Base-by-base conservation (phyloP, 2,113 vertebrate genomes). In the Gallinago media region DNA sequence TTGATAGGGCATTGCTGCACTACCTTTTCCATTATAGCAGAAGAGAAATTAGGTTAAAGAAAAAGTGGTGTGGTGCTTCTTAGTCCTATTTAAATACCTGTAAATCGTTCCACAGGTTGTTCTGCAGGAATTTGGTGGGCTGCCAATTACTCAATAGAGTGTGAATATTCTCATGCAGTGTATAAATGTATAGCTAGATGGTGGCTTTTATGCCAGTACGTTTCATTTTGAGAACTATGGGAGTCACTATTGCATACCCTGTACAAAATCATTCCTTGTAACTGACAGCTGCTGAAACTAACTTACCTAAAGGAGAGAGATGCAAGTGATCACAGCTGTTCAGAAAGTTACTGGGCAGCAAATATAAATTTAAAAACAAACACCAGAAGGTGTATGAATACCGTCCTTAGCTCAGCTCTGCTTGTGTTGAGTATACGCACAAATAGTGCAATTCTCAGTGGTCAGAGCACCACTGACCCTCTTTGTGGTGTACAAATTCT, bases 1-100 rank as follows among this genome's bases (percentile, higher is more conserved):
- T 73, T 61, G 15, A 34, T 70, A 81, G 11, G 52, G 9, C 12
- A 19, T 54, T 0, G 0, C 42, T 88, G 25, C 29, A 22, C 16
- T 71, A 5, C 2, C 31, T 84, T 70, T 66, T 38, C 38, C 20
- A 67, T 71, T 72, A 34, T 4, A 63, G 50, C 38, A 67, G 66
- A 54, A 54, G 56, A 75, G 6, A 46, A 67, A 71, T 62, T 8
- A 31, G 16, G 21, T 70, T 44, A 62, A 59, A 66, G 47, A 22
- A 54, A 83, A 75, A 46, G 8, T 32, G 25, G n/a, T 11, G 4
- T 61, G 15, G 7, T 80, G 27, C 11, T 67, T 32, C 23, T 62
- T 88, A 82, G 34, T 75, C 44, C 44, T 81, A 4, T 70, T 59
- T 88, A 20, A 6, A 1, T 59, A 8, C 27, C 5, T 75, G 34